Evolutionary conservation across 1,140 invertebrate genomes (phyloP).

Genomic region (Pogonus chalceus): DNA sequence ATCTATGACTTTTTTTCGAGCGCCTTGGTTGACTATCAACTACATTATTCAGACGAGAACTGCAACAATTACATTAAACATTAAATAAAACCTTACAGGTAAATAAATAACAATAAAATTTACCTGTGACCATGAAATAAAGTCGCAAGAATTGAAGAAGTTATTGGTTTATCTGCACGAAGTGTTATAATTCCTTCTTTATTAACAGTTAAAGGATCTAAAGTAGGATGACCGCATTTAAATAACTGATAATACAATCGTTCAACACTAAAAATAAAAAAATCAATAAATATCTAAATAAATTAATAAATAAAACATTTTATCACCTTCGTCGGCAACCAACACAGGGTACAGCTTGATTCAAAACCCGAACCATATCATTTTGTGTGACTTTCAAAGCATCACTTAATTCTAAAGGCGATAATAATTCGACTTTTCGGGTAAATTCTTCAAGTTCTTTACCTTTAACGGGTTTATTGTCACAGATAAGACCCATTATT

Average conservation of each 20-base stretch:
- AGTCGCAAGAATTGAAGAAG: conserved; percentile 67
- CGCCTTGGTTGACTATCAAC: conserved; percentile 63
- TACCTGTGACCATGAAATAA: conserved; percentile 81
- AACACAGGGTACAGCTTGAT: conserved; percentile 84
- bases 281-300: background rate
- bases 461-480: conserved; percentile 61
- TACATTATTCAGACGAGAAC: conserved; percentile 62
- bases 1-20: conserved; percentile 72
- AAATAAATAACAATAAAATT: conserved; percentile 22
- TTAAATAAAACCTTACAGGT: conserved; percentile 11
- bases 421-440: conserved; percentile 67
- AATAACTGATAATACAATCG: conserved; percentile 72
- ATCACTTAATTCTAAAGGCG: conserved; percentile 62
- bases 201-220: conserved; percentile 68
- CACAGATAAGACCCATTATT: conserved; percentile 68
- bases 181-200: conserved; percentile 62
- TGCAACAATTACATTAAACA: conserved; percentile 32
- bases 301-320: too few species aligned
- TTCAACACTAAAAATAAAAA: conserved; percentile 63
- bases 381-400: conserved; percentile 75
- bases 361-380: conserved; percentile 70
- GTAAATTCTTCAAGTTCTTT: conserved; percentile 76
- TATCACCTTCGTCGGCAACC: conserved; percentile 85
- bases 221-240: conserved; percentile 67
- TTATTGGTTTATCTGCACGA: conserved; percentile 62